phyloP scores from a whole-genome alignment of 2,113 vertebrate genomes.

The Heloderma charlesbogerti region DNA sequence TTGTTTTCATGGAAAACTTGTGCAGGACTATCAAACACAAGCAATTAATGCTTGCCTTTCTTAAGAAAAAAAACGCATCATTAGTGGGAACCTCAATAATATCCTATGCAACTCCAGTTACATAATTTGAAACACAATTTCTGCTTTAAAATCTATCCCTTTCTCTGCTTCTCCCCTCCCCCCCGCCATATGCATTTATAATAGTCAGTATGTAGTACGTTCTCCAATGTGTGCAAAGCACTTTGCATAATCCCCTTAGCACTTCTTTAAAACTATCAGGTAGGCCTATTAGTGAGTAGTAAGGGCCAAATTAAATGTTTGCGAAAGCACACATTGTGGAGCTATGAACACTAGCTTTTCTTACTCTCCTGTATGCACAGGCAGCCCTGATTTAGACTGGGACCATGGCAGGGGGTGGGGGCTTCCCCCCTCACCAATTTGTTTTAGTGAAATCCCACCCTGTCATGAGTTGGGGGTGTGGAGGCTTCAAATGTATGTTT shows the following conservation, averaged over 20 bases:
- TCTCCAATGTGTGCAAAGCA: background rate
- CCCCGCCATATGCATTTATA: background rate
- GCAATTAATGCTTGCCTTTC: background rate
- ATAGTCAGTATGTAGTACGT: background rate
- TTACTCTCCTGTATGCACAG: no score
- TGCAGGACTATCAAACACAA: conserved; percentile 2
- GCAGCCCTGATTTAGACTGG: no score
- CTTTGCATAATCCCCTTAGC: background rate
- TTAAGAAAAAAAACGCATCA: background rate
- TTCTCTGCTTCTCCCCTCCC: background rate
- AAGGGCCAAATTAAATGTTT: background rate
- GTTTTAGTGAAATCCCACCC: no score
- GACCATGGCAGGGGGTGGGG: no score
- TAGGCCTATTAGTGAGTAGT: background rate
- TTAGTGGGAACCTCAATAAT: background rate
- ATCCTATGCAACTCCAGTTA: background rate
- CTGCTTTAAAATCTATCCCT: background rate
- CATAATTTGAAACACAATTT: background rate
- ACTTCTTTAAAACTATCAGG: background rate
- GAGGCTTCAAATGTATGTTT: no score
- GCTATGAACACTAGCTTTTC: no score
- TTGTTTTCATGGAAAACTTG: background rate
- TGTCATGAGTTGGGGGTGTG: no score
- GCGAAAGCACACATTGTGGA: no score
- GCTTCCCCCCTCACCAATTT: no score